A percentile compares a stretch with the other conserved stretches of the same genome.
These are phyloP conservation scores for Ceyx melanurus DNA, from an alignment of 2,113 vertebrate species.

Conservation along the genomic window DNA sequence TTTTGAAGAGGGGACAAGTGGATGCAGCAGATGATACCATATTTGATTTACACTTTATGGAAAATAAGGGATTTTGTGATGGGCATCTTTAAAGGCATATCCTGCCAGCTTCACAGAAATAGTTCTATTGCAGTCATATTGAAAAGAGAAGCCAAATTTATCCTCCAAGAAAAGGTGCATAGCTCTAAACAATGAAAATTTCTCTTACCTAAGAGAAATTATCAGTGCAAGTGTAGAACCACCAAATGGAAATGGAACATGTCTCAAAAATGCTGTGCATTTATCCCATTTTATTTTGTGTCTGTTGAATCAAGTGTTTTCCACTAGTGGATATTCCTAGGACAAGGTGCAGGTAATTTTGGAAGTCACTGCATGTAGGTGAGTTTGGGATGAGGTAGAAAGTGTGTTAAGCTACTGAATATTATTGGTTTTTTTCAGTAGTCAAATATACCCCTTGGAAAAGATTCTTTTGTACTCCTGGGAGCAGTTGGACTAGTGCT, in stretches of 20 bases:
- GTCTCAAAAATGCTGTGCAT: background rate
- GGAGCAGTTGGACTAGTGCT: background rate
- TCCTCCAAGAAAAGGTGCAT: background rate
- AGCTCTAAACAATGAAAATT: background rate
- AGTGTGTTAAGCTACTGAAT: background rate
- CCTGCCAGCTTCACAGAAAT: background rate
- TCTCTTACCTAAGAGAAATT: background rate
- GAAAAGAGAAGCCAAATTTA: background rate
- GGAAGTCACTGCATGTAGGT: background rate
- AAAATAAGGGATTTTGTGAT: background rate
- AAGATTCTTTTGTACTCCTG: background rate
- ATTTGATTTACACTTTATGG: background rate
- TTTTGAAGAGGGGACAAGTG: background rate
- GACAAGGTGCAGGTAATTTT: background rate
- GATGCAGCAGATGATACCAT: constrained; percentile 5
- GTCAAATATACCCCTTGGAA: background rate
- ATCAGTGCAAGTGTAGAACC: background rate
- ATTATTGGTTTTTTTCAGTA: background rate
- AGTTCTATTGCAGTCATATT: background rate
- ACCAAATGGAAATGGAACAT: background rate
- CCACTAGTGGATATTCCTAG: background rate
- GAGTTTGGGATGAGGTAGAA: background rate
- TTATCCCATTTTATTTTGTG: background rate
- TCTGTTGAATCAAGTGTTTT: background rate
- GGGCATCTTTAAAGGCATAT: background rate